Conservation (phyloP, 2,113 vertebrate genomes). For the Hyperopisus bebe region DNA sequence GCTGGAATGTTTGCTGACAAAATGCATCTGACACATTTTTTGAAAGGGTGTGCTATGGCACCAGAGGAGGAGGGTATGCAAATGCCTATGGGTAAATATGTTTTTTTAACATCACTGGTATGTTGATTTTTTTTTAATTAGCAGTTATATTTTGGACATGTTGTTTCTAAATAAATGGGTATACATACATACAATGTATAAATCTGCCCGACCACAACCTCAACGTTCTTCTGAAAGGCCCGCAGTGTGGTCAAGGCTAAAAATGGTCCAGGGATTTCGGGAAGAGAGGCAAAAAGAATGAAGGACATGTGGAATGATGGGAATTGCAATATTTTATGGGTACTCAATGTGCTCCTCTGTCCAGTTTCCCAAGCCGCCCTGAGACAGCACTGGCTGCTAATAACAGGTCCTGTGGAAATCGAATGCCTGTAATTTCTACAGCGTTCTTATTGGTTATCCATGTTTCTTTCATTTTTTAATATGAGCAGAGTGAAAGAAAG, state of each 20-base stretch:
- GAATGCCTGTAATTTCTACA: neutral
- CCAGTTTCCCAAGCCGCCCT: neutral
- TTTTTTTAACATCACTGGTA: constrained; percentile 22
- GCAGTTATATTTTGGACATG: constrained; percentile 41
- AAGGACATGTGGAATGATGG: neutral
- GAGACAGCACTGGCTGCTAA: neutral
- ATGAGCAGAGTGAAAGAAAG: neutral
- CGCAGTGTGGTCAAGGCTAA: constrained; percentile 30
- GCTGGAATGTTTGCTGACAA: neutral
- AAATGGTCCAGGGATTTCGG: constrained; percentile 32
- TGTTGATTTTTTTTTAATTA: constrained; percentile 26
- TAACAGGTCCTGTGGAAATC: neutral
- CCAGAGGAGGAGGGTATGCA: neutral
- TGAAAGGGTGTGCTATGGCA: neutral
- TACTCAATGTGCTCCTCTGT: neutral
- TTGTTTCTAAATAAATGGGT: constrained; percentile 35
- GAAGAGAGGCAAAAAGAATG: neutral
- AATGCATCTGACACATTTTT: neutral
- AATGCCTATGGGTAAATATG: neutral
- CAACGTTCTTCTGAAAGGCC: constrained; percentile 38
- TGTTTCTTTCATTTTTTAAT: neutral
- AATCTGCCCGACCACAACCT: constrained; percentile 48
- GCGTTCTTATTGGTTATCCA: neutral
- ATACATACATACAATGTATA: constrained; percentile 36
- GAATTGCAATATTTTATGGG: neutral